These are phyloP conservation scores for Argyrosomus regius DNA, from an alignment of 2,797 vertebrate genomes.

Conservation along the genomic window DNA sequence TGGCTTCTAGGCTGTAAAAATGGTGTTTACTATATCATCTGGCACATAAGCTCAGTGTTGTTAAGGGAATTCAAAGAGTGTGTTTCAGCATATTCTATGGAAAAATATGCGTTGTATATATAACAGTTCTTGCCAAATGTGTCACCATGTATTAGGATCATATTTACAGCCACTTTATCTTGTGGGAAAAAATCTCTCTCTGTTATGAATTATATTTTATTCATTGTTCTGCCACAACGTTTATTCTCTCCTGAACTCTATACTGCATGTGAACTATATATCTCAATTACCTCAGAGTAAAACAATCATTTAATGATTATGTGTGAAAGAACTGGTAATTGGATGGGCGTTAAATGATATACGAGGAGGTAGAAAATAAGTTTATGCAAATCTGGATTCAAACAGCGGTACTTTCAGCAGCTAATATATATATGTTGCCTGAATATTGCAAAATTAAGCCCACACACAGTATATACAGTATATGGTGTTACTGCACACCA, in stretches of 20 bases:
- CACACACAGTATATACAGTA: constrained; percentile 30
- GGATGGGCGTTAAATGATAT: constrained; percentile 43
- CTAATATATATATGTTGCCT: constrained; percentile 3
- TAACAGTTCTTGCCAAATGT: constrained; percentile 58
- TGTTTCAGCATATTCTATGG: constrained; percentile 47
- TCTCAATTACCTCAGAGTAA: constrained; percentile 56
- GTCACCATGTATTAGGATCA: constrained; percentile 58
- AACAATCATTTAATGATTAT: constrained; percentile 47
- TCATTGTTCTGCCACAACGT: constrained; percentile 52
- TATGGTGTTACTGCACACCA: constrained; percentile 13
- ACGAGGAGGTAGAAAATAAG: constrained; percentile 30
- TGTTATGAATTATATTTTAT: constrained; percentile 61
- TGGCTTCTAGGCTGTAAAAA: constrained; percentile 58
- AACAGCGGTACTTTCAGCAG: constrained; percentile 28
- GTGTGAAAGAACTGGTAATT: constrained; percentile 51
- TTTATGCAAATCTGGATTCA: constrained; percentile 43
- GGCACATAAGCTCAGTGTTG: constrained; percentile 41
- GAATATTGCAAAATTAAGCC: constrained; percentile 23
- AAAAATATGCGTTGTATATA: constrained; percentile 50
- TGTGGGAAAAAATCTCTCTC: constrained; percentile 44
- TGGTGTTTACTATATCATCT: constrained; percentile 70
- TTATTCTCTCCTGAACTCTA: constrained; percentile 46
- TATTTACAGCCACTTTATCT: constrained; percentile 64
- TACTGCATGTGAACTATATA: constrained; percentile 22
- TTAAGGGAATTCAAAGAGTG: constrained; percentile 40